Conservation (phyloP, 2,113 vertebrate genomes). For the Cyanoliseus patagonus region DNA sequence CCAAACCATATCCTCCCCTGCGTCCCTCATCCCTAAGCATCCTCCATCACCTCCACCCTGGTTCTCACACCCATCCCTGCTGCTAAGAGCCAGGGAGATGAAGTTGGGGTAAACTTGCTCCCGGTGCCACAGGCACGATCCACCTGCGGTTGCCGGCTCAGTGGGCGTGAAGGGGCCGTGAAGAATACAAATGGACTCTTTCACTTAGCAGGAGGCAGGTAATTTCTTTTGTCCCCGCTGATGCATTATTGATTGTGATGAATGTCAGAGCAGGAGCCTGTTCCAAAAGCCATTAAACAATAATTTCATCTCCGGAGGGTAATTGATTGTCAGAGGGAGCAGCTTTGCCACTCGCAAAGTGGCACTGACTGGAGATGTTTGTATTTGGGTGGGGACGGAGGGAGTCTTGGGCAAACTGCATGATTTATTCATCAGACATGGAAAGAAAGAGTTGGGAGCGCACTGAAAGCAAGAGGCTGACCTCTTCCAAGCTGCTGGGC, state of each 20-base stretch:
- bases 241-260: slow-evolving; percentile 86
- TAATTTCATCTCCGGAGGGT: slow-evolving; percentile 83
- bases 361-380: slow-evolving; percentile 68
- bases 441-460: slow-evolving; percentile 22
- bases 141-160: slow-evolving; percentile 60
- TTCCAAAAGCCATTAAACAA: slow-evolving; percentile 85
- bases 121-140: neutral
- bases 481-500: neutral
- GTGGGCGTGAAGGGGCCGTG: slow-evolving; percentile 55
- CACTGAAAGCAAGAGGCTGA: neutral
- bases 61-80: neutral
- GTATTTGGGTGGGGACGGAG: slow-evolving; percentile 68
- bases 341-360: slow-evolving; percentile 66
- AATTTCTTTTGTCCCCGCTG: slow-evolving; percentile 84
- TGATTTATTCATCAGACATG: slow-evolving; percentile 76
- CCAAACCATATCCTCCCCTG: neutral
- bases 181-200: slow-evolving; percentile 77
- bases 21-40: fast-evolving
- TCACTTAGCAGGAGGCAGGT: slow-evolving; percentile 81
- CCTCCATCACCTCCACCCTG: fast-evolving
- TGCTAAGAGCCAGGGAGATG: fast-evolving
- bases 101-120: neutral
- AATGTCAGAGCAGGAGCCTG: slow-evolving; percentile 80
- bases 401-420: slow-evolving; percentile 59
- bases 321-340: slow-evolving; percentile 82